phyloP scores from a whole-genome alignment of 1,140 invertebrate genomes.

The Yoshiicerus persimilis region DNA sequence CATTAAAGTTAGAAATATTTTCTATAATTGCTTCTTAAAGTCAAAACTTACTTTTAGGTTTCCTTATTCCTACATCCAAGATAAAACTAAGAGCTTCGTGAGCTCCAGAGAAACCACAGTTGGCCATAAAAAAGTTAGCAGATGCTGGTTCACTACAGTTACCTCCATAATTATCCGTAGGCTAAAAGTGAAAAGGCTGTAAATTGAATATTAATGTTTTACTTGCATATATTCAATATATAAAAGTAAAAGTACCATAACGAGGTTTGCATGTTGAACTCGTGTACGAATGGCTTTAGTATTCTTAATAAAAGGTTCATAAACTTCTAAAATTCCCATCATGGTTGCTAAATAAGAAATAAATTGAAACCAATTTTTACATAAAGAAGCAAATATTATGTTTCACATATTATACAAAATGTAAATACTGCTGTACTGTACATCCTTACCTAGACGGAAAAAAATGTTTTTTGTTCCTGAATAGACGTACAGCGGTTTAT shows the following conservation, averaged over 20 bases:
- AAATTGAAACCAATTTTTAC: no score
- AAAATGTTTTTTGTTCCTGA: conserved; percentile 37
- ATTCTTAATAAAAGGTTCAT: conserved; percentile 43
- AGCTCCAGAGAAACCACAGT: conserved; percentile 47
- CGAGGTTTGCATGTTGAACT: conserved; percentile 35
- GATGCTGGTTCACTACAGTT: conserved; percentile 8
- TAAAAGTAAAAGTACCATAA: conserved; percentile 29
- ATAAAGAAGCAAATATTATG: no score
- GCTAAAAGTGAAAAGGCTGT: not conserved
- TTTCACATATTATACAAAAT: no score
- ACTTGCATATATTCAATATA: not conserved
- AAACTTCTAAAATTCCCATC: conserved; percentile 36
- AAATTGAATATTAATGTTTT: no score
- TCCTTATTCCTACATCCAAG: not conserved
- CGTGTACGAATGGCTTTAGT: conserved; percentile 26
- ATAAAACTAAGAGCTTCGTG: conserved; percentile 42
- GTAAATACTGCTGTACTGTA: no score
- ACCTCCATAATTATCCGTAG: conserved; percentile 5
- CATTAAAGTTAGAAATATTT: not conserved
- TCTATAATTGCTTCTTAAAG: no score
- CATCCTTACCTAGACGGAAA: conserved; percentile 36
- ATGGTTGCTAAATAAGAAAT: conserved; percentile 24
- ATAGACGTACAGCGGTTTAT: conserved; percentile 44
- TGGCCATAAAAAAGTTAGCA: conserved; percentile 38
- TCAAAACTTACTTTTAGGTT: conserved; percentile 23